Percentiles rank a stretch among this genome's conserved stretches.
phyloP scores from a whole-genome alignment of 1,140 invertebrate species.

The Micrasema minimum region DNA sequence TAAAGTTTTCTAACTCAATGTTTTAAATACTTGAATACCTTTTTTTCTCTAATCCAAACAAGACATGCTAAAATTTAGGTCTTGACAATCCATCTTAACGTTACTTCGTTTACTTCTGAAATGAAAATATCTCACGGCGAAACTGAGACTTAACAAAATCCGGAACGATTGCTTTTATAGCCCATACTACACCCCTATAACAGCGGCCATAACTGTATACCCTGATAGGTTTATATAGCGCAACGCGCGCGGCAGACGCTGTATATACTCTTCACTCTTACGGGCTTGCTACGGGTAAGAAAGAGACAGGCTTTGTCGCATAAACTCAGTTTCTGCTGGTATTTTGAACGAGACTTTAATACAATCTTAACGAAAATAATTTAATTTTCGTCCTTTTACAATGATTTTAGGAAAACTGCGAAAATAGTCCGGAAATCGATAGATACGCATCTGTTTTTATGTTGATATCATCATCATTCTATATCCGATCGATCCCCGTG shows the following conservation, averaged over 20 bases:
- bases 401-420: background rate
- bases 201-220: slow-evolving; percentile 25
- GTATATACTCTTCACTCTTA: background rate
- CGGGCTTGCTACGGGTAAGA: background rate
- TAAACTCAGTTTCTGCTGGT: background rate
- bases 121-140: no score
- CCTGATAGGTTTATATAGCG: slow-evolving; percentile 1
- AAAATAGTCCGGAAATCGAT: background rate
- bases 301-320: background rate
- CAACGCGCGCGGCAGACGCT: background rate
- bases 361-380: background rate
- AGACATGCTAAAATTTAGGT: no score
- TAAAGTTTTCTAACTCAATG: no score
- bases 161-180: slow-evolving; percentile 12
- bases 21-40: no score
- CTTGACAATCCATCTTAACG: no score
- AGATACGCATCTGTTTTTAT: background rate
- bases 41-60: no score
- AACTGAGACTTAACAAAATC: no score
- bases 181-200: slow-evolving; percentile 34
- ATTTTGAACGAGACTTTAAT: background rate
- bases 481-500: no score
- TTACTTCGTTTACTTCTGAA: no score
- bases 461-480: background rate
- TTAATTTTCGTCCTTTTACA: background rate